These are phyloP conservation scores for Perizoma flavofasciatum DNA, from an alignment of 2,888 invertebrate genomes.

Conservation along the genomic window DNA sequence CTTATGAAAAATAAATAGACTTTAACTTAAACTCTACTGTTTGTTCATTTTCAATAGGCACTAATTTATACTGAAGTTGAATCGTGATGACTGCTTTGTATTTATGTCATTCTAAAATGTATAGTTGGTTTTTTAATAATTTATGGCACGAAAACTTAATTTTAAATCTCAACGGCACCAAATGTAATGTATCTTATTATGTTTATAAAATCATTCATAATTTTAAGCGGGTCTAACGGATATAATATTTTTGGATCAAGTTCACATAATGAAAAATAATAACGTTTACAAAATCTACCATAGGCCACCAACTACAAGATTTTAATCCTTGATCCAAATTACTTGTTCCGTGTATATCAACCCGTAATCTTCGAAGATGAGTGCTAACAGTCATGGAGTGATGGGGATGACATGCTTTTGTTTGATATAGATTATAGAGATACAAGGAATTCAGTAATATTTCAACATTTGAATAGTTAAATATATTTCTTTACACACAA, in stretches of 20 bases:
- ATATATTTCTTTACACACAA: constrained; percentile 62
- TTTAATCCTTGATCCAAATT: constrained; percentile 30
- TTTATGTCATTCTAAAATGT: constrained; percentile 25
- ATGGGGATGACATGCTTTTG: constrained; percentile 26
- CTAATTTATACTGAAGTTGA: constrained; percentile 34
- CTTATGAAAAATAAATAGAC: constrained; percentile 41
- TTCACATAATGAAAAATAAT: constrained; percentile 39
- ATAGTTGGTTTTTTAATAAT: constrained; percentile 37
- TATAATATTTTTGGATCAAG: constrained; percentile 38
- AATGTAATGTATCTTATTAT: constrained; percentile 38
- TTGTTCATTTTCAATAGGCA: constrained; percentile 47
- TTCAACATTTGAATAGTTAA: constrained; percentile 51
- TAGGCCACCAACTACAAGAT: constrained; percentile 2
- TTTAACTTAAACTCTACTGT: constrained; percentile 39
- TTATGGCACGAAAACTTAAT: constrained; percentile 68
- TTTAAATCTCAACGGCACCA: constrained; percentile 48
- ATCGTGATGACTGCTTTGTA: constrained; percentile 19
- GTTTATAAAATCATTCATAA: constrained; percentile 42
- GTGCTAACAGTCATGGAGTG: constrained; percentile 15
- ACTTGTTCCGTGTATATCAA: constrained; percentile 21
- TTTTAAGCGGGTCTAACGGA: constrained; percentile 31
- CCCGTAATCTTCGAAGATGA: constrained; percentile 27
- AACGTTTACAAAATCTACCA: constrained; percentile 28
- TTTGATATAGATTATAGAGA: constrained; percentile 32
- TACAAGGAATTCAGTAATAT: constrained; percentile 42